These are phyloP conservation scores for Phalacrocorax aristotelis DNA, from an alignment of 2,113 vertebrate species.

Conservation along the genomic window DNA sequence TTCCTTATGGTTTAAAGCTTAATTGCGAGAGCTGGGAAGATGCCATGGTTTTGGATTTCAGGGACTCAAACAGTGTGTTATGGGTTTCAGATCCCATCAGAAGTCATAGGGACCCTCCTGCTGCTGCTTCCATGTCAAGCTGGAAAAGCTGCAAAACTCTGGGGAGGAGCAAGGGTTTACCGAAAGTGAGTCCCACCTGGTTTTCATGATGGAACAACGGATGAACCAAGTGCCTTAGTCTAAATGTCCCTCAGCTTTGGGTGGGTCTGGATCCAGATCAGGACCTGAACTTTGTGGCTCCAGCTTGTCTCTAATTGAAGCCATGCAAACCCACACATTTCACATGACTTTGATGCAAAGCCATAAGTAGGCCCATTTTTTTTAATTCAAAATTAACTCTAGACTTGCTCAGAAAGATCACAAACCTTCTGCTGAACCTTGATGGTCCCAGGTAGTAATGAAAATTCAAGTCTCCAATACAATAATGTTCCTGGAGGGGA, in stretches of 20 bases:
- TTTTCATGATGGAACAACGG: not conserved
- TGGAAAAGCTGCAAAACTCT: not conserved
- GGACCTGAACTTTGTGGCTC: conserved; percentile 55
- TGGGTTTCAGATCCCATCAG: not conserved
- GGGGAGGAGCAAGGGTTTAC: not conserved
- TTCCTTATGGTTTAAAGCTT: conserved; percentile 20
- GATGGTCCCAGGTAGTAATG: not conserved
- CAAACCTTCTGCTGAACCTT: conserved; percentile 42
- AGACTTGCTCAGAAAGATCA: conserved; percentile 40
- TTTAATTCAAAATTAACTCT: conserved; percentile 21
- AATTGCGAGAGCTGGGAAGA: conserved; percentile 37
- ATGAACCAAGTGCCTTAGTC: conserved; percentile 5
- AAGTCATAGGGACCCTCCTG: not conserved
- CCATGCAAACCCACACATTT: conserved; percentile 60
- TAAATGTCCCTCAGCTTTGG: conserved; percentile 49
- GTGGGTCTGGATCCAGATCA: conserved; percentile 52
- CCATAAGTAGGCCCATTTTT: conserved; percentile 50
- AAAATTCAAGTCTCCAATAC: not conserved
- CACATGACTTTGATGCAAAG: conserved; percentile 61
- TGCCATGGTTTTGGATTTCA: conserved; percentile 11
- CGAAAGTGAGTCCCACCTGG: conserved; percentile 12
- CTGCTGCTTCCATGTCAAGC: not conserved
- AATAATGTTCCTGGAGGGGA: not conserved
- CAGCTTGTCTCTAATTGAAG: conserved; percentile 57
- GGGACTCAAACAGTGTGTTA: not conserved